phyloP scores from a whole-genome alignment of 2,113 vertebrate genomes.

The Dasyprocta punctata region DNA sequence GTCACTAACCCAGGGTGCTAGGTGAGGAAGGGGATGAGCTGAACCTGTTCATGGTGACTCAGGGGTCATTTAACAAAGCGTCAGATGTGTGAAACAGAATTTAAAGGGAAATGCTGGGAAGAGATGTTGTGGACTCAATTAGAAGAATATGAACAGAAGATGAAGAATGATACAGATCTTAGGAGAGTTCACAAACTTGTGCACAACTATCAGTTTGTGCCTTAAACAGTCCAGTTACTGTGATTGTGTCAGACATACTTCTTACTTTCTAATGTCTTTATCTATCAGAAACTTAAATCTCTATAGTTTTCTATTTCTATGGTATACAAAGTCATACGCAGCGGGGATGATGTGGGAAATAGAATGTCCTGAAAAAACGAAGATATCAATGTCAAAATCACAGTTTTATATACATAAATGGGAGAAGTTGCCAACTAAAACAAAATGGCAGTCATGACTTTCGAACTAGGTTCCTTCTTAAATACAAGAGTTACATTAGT shows the following conservation, averaged over 20 bases:
- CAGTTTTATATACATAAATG: not conserved
- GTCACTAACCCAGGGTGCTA: conserved; percentile 51
- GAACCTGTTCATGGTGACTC: conserved; percentile 52
- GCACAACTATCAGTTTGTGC: not conserved
- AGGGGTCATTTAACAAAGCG: conserved; percentile 44
- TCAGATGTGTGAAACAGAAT: conserved; percentile 50
- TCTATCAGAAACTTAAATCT: not conserved
- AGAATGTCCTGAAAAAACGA: not conserved
- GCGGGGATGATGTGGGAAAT: not conserved
- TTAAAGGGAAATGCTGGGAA: conserved; percentile 52
- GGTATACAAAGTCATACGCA: not conserved
- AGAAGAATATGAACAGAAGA: not conserved
- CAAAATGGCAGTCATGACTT: not conserved
- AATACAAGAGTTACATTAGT: not conserved
- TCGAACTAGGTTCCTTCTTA: conserved; percentile 36
- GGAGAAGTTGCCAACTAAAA: not conserved
- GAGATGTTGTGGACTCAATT: not conserved
- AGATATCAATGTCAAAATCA: not conserved
- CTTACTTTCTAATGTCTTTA: not conserved
- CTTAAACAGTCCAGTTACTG: not conserved
- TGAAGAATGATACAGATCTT: no score
- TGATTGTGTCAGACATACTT: not conserved
- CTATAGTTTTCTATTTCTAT: not conserved
- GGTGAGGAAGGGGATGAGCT: conserved; percentile 45
- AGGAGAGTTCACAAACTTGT: no score